Evolutionary conservation across 2,888 invertebrate species (phyloP), one percentile per base, ranked within the genome.

Genomic region (Oegoconia quadripuncta): DNA sequence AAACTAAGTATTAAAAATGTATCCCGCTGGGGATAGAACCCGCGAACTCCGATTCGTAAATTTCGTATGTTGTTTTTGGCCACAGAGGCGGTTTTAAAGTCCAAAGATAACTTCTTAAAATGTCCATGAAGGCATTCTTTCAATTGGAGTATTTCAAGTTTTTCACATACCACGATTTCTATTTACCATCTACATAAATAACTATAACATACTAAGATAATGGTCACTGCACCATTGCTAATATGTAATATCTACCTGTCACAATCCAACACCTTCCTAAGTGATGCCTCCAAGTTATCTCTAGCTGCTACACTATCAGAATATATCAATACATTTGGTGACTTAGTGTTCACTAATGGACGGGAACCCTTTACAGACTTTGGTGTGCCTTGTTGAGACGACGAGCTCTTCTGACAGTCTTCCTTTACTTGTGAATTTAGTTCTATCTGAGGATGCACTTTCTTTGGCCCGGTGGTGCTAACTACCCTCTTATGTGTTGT

Each of bases 251-350:
- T 78, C 74, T 82, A 93, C 93, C 91, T 93, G 64, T 94, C 91
- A 59, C 88, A 89, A 69, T 93, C 92, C 43, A 95, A 78, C 39
- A 93, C 91, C 51, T 90, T 89, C 42, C 90, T 89, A 32, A 95
- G 83, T 15, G 93, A 92, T 16, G 88, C 82, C 62, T 93, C 92
- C 37, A 95, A 91, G 69, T 93, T 93, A 53, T 94, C 93, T 53
- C 92, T 90, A 30, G 93, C 92, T 16, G 90, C 90, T 40, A 90
- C 72, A 72, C 93, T 95, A 71, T 95, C 95, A 2, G 95, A 93
- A 73, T 93, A 95, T 51, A 95, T 93, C 43, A 95, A 84, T 58
- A 95, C 90, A 80, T 95, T 95, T 2, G 94, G 93, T 31, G 95
- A 94, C 71, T 94, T 95, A 2, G 89, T 83, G 59, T 84, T 87